Conservation (phyloP, 2,797 vertebrate species). For the Mastacembelus armatus region DNA sequence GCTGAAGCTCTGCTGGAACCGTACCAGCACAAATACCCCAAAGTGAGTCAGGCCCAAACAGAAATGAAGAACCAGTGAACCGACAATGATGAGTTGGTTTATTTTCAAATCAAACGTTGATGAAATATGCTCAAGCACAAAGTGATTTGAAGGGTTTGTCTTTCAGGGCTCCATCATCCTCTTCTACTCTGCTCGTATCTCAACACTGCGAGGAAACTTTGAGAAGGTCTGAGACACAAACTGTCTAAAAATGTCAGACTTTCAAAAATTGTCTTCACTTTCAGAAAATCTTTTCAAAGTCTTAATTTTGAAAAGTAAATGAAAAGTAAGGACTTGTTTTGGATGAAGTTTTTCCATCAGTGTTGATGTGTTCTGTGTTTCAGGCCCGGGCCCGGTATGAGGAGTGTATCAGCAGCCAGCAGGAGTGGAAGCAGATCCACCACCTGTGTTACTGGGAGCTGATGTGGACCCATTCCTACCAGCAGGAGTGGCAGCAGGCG, state of each 20-base stretch:
- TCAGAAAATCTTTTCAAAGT: no score
- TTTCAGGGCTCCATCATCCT: conserved; percentile 93
- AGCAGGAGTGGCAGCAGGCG: conserved; percentile 93
- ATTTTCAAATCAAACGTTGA: no score
- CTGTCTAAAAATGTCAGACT: no score
- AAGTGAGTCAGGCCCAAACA: conserved; percentile 72
- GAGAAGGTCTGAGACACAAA: conserved; percentile 82
- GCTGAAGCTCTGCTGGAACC: conserved; percentile 92
- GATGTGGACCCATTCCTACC: conserved; percentile 94
- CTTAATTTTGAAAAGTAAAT: no score
- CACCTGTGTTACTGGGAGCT: conserved; percentile 98
- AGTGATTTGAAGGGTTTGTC: no score
- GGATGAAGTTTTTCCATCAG: no score
- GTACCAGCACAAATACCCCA: conserved; percentile 92
- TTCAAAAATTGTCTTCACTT: no score
- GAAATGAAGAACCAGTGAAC: no score
- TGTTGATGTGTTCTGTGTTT: neutral
- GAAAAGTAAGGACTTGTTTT: no score
- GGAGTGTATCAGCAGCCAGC: conserved; percentile 91
- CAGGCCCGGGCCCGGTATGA: conserved; percentile 89
- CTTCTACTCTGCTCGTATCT: conserved; percentile 94
- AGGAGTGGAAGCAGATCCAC: conserved; percentile 97
- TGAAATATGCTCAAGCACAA: no score
- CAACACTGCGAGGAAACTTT: conserved; percentile 90
- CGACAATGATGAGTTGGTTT: no score